These are phyloP conservation scores for Parus major DNA, from an alignment of 2,113 vertebrate species.

Conservation along the genomic window DNA sequence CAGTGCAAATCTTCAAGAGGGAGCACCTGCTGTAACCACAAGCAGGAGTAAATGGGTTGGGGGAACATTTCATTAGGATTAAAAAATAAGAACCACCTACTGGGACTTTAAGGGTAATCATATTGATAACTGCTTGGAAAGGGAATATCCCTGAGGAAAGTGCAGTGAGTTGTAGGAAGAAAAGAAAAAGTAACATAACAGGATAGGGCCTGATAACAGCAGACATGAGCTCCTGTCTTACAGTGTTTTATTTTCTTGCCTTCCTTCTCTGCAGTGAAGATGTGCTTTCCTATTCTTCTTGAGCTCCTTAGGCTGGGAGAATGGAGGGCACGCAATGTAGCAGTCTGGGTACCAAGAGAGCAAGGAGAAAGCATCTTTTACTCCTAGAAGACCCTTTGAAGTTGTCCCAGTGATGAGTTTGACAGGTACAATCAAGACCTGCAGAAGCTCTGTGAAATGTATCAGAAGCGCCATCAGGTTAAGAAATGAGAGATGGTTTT, in stretches of 20 bases:
- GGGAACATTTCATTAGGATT: not conserved
- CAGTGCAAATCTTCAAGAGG: not conserved
- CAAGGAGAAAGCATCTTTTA: not conserved
- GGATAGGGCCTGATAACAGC: not conserved
- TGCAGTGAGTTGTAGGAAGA: not conserved
- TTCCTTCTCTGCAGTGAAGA: not conserved
- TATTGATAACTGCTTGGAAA: not conserved
- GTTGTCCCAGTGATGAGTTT: not conserved
- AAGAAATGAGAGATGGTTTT: not conserved
- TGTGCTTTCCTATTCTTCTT: not conserved
- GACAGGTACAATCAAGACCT: not conserved
- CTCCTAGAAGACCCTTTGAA: not conserved
- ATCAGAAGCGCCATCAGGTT: not conserved
- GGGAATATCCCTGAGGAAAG: not conserved
- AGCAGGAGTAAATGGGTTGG: not conserved
- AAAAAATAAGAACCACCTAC: not conserved
- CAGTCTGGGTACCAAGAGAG: not conserved
- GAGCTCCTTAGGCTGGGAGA: not conserved
- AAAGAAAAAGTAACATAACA: not conserved
- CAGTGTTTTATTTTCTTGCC: not conserved
- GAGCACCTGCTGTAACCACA: not conserved
- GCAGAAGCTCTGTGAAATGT: not conserved
- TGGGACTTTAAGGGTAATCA: not conserved
- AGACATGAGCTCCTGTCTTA: not conserved
- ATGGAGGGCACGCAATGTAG: accelerated